Evolutionary conservation across 1,140 invertebrate species (phyloP).

Genomic region (Nylanderia fulva): DNA sequence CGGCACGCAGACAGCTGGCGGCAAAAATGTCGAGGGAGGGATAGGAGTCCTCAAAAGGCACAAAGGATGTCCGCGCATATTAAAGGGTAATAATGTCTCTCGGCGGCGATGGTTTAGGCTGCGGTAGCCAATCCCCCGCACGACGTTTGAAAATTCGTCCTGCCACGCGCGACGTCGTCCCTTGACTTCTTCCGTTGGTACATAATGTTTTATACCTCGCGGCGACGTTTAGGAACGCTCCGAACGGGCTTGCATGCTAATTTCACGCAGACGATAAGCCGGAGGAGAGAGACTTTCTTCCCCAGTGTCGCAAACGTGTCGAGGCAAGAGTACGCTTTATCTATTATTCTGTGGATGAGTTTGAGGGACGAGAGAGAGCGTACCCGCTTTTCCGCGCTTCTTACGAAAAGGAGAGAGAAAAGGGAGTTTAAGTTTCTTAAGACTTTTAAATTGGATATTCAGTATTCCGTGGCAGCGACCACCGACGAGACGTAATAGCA

Average conservation of each 20-base stretch:
- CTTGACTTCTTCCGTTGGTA: slow-evolving; percentile 70
- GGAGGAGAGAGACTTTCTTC: slow-evolving; percentile 31
- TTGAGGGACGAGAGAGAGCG: slow-evolving; percentile 29
- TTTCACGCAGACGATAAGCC: slow-evolving; percentile 49
- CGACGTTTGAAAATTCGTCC: slow-evolving; percentile 71
- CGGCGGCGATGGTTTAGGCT: slow-evolving; percentile 21
- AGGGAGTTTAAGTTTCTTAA: slow-evolving; percentile 50
- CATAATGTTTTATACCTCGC: slow-evolving; percentile 68
- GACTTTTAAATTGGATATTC: slow-evolving; percentile 63
- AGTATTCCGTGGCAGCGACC: slow-evolving; percentile 44
- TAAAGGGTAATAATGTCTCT: slow-evolving; percentile 83
- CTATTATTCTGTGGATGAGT: slow-evolving; percentile 59
- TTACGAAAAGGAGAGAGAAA: neutral
- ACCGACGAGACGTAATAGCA: slow-evolving; percentile 51
- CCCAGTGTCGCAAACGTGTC: slow-evolving; percentile 39
- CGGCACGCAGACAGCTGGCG: slow-evolving; percentile 57
- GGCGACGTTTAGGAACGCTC: slow-evolving; percentile 50
- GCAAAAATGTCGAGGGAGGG: neutral
- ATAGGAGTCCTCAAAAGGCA: slow-evolving; percentile 83
- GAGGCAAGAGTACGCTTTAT: slow-evolving; percentile 58
- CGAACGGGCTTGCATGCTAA: slow-evolving; percentile 71
- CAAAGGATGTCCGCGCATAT: slow-evolving; percentile 82
- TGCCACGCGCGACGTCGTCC: slow-evolving; percentile 78
- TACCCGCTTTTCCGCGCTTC: slow-evolving; percentile 24
- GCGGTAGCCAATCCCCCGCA: slow-evolving; percentile 57